Conservation (phyloP, 2,888 invertebrate species). For the Catocala sponsa region DNA sequence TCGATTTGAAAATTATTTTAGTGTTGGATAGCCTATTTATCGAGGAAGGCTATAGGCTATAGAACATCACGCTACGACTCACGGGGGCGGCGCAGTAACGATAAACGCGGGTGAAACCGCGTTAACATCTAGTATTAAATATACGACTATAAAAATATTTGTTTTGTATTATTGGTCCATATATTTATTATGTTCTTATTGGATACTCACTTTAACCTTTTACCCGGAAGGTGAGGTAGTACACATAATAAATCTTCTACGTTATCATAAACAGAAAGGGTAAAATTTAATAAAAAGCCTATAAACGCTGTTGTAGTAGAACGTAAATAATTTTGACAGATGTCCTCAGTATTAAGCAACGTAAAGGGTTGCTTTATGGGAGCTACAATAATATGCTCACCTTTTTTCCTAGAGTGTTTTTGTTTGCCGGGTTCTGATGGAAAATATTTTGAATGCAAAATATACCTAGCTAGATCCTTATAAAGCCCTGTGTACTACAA, state of each 20-base stretch:
- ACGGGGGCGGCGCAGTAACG: too few relatives aligned
- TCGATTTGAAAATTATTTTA: too few relatives aligned
- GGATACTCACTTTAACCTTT: neutral
- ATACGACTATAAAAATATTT: too few relatives aligned
- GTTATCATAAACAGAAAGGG: conserved; percentile 27
- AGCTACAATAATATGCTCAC: conserved; percentile 19
- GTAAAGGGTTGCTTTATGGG: conserved; percentile 16
- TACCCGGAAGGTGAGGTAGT: neutral
- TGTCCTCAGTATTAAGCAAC: conserved; percentile 29
- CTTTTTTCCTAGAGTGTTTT: conserved; percentile 14
- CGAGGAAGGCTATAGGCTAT: too few relatives aligned
- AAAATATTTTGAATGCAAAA: neutral
- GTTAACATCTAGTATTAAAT: too few relatives aligned
- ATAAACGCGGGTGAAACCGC: too few relatives aligned
- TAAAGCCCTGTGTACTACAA: too few relatives aligned
- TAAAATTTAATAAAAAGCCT: conserved; percentile 43
- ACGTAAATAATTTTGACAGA: conserved; percentile 47
- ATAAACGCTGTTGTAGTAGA: conserved; percentile 20
- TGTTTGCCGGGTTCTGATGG: neutral
- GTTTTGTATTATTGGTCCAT: too few relatives aligned
- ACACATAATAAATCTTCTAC: neutral
- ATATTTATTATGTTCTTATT: too few relatives aligned
- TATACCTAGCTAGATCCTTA: too few relatives aligned
- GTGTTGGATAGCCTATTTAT: too few relatives aligned
- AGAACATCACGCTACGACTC: too few relatives aligned